Evolutionary conservation across 1,140 invertebrate species (phyloP), one percentile per base, ranked within the genome.

Genomic region (Cotesia typhae): DNA sequence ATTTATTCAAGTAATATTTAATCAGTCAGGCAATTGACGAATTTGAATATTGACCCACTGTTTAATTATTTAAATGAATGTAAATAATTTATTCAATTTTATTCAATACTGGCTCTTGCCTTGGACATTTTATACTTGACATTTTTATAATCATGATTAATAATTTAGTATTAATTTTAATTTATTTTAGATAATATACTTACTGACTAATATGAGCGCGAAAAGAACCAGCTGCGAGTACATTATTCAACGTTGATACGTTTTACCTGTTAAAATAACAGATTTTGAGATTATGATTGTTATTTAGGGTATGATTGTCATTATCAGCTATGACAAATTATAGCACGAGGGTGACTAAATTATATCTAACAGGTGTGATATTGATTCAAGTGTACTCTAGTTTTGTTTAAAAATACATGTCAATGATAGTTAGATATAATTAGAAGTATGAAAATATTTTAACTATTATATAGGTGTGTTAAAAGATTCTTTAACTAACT

Each of bases 361-460:
- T 28, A 47, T 9, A 60, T 70, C 55, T 70, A 70, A 70, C 68
- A 70, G 68, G 68, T 70, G 68, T 36, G 55, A 57, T 60, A 70
- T 70, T 37, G 68, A 70, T 70, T 20, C 5, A 28, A 28, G 41
- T 47, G 6, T 47, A 47, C 41, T 47, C 41, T 47, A 47, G 41
- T 47, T 47, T 47, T 9, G 5, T 47, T 2, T 47, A 47, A 47
- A 47, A 47, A 7, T 38, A 41, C 36, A 14, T 17, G 63, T 65
- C 35, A 14, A 60, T 61, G 57, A 28, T 70, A 59, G 14, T 35
- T 41, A 4, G 17, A 14, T n/a, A 70, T 10, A 47, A n/a, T 47
- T 41, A 47, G 59, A 20, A 3, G 10, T 63, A 68, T 53, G 37
- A 9, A 5, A 28, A 61, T 17, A 61, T 61, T 6, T 41, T 41